A percentile compares a stretch with the other conserved stretches of the same genome.
Conservation (phyloP, 1,140 invertebrate genomes). For the Hetaerina americana region DNA sequence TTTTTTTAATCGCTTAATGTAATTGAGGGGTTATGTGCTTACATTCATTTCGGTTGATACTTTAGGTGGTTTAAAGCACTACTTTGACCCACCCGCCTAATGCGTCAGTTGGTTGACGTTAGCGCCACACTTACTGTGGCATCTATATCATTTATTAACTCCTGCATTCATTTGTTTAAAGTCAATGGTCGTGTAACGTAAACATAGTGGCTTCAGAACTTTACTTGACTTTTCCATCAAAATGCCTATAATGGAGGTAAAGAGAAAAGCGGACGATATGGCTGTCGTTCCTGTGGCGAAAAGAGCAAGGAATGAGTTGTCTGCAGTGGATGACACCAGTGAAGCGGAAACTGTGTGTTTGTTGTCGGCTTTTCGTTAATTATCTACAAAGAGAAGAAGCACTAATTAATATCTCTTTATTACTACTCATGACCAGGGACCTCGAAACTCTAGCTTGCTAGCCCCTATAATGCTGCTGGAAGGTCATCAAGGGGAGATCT, state of each 20-base stretch:
- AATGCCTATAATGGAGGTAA: conserved; percentile 31
- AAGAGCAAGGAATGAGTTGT: conserved; percentile 51
- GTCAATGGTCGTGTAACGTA: no score
- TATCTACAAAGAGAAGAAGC: background rate
- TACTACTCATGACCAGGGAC: conserved; percentile 31
- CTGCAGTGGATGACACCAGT: conserved; percentile 43
- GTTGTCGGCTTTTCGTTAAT: no score
- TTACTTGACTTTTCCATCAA: background rate
- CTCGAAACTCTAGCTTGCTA: conserved; percentile 75
- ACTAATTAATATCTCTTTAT: conserved; percentile 15
- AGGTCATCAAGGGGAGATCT: conserved; percentile 95
- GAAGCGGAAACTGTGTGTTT: conserved; percentile 47
- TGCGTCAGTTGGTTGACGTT: no score
- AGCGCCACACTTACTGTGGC: no score
- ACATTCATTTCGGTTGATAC: no score
- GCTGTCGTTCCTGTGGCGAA: conserved; percentile 42
- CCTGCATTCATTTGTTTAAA: no score
- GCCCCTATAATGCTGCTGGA: conserved; percentile 94
- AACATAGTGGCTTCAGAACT: background rate
- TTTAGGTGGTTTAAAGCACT: no score
- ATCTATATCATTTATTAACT: no score
- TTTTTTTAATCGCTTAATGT: no score
- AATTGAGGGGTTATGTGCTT: no score
- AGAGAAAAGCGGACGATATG: conserved; percentile 55
- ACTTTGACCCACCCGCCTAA: no score